phyloP scores from a whole-genome alignment of 2,888 invertebrate genomes.

The Polymixis flavicincta region DNA sequence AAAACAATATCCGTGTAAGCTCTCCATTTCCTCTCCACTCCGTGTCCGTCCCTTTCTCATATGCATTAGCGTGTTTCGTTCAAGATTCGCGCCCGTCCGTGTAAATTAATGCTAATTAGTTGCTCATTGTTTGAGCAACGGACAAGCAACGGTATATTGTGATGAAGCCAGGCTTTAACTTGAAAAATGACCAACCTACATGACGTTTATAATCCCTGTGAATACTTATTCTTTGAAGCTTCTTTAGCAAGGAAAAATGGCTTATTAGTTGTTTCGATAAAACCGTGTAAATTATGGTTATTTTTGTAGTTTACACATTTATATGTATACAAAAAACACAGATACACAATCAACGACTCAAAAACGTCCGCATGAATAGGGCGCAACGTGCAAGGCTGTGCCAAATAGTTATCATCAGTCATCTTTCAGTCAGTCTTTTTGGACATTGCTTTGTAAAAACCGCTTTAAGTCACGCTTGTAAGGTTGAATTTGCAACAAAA shows the following conservation, averaged over 20 bases:
- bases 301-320: too few relatives aligned
- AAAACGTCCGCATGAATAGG: too few relatives aligned
- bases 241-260: background rate
- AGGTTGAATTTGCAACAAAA: too few relatives aligned
- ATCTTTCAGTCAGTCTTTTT: too few relatives aligned
- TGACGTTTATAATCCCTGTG: background rate
- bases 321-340: too few relatives aligned
- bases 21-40: constrained; percentile 23
- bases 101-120: constrained; percentile 54
- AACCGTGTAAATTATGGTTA: too few relatives aligned
- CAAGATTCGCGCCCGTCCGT: constrained; percentile 49
- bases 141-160: constrained; percentile 39
- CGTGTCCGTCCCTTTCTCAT: constrained; percentile 28
- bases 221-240: background rate
- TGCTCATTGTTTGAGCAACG: constrained; percentile 50
- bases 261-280: too few relatives aligned
- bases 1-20: background rate
- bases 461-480: too few relatives aligned
- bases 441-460: too few relatives aligned
- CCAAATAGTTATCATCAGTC: too few relatives aligned
- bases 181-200: constrained; percentile 5
- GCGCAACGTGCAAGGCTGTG: too few relatives aligned
- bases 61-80: constrained; percentile 48
- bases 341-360: too few relatives aligned
- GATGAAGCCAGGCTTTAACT: constrained; percentile 2